These are phyloP conservation scores for Cantharis flavilabris DNA, from an alignment of 2,888 invertebrate genomes.

Conservation along the genomic window DNA sequence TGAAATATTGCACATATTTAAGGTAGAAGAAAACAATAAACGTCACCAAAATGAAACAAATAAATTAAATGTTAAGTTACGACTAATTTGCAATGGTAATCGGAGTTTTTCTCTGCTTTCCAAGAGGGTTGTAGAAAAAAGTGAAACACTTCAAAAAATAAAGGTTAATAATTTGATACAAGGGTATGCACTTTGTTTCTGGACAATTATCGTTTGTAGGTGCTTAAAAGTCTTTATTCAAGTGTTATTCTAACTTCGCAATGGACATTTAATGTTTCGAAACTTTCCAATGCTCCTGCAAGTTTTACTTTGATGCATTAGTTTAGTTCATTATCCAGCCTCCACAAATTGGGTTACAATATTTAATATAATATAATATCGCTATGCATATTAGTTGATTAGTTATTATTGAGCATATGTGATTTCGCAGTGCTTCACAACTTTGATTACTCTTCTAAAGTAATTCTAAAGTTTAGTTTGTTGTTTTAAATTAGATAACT, in stretches of 20 bases:
- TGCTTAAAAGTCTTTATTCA: neutral
- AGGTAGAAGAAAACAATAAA: slow-evolving; percentile 12
- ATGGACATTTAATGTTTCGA: neutral
- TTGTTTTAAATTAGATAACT: too few relatives aligned
- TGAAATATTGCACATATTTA: slow-evolving; percentile 9
- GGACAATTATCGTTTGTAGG: neutral
- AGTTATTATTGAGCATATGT: neutral
- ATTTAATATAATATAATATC: neutral
- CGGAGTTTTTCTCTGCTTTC: neutral
- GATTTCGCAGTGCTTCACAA: neutral
- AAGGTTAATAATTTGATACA: neutral
- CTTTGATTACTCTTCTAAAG: neutral
- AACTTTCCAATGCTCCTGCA: neutral
- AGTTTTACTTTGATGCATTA: neutral
- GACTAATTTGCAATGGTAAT: neutral
- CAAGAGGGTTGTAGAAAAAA: neutral
- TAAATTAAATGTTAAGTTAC: neutral
- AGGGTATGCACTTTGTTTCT: neutral
- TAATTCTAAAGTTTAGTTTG: neutral
- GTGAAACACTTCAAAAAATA: neutral
- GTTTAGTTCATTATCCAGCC: neutral
- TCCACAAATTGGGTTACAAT: neutral
- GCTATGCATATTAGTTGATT: neutral
- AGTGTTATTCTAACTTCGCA: neutral
- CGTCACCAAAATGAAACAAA: slow-evolving; percentile 9